Percentiles rank a stretch among this genome's conserved stretches.
These are phyloP conservation scores for Gadus chalcogrammus DNA, from an alignment of 2,113 vertebrate species.

Conservation along the genomic window DNA sequence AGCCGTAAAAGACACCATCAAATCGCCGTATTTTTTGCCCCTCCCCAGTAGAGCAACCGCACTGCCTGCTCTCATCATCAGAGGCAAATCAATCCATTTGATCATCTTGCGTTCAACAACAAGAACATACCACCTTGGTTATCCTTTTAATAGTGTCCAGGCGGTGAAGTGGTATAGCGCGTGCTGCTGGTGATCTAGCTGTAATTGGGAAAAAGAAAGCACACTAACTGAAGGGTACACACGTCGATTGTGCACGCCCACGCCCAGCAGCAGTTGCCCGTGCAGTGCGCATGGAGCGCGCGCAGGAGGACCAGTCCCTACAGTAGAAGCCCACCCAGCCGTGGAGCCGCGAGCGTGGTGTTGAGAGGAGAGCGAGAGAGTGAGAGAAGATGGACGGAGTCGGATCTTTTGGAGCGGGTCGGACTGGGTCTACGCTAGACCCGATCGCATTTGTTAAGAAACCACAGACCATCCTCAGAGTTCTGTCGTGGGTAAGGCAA, in stretches of 20 bases:
- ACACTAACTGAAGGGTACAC: constrained; percentile 1
- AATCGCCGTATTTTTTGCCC: no score
- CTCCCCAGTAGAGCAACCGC: no score
- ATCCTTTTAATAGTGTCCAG: no score
- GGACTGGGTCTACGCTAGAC: constrained; percentile 82
- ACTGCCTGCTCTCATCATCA: no score
- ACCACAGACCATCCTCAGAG: constrained; percentile 88
- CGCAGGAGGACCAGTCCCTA: constrained; percentile 43
- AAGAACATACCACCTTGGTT: no score
- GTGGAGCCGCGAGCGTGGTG: constrained; percentile 59
- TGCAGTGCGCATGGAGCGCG: constrained; percentile 40
- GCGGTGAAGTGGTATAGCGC: no score
- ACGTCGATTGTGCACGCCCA: constrained; percentile 25
- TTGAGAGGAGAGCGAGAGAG: constrained; percentile 44
- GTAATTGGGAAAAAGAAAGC: no score
- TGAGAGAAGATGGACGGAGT: constrained; percentile 85
- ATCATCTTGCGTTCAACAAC: no score
- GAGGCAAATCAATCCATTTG: no score
- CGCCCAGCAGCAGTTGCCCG: neutral
- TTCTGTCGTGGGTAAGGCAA: constrained; percentile 85
- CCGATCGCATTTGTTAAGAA: constrained; percentile 83
- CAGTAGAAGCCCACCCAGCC: constrained; percentile 46
- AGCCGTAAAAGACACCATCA: no score
- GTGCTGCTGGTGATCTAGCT: no score
- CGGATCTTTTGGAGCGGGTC: constrained; percentile 90